These are phyloP conservation scores for Diprion similis DNA, from an alignment of 1,140 invertebrate species.

Conservation along the genomic window DNA sequence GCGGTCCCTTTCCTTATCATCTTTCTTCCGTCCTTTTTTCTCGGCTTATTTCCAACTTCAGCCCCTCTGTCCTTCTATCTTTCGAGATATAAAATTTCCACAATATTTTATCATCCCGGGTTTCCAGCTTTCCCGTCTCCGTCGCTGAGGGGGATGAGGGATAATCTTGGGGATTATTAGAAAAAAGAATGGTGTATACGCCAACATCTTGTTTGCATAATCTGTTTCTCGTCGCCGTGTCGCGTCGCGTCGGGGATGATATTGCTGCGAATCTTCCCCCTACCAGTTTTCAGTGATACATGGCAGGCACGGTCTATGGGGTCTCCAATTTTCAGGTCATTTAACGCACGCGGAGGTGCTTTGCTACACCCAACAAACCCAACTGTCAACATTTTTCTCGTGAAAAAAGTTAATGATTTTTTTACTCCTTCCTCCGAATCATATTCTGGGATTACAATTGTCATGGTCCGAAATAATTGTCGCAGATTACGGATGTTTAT, in stretches of 20 bases:
- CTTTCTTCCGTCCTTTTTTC: conserved; percentile 8
- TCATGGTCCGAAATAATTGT: no score
- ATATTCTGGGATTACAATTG: no score
- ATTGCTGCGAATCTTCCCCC: not conserved
- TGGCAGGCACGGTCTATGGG: no score
- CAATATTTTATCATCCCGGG: not conserved
- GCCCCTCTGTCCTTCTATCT: not conserved
- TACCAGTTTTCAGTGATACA: no score
- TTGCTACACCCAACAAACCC: no score
- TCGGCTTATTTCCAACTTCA: not conserved
- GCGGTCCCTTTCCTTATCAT: conserved; percentile 8
- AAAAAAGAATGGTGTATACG: not conserved
- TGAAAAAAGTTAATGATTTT: no score
- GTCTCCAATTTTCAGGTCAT: no score
- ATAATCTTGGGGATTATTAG: not conserved
- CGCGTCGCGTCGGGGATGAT: not conserved
- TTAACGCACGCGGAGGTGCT: no score
- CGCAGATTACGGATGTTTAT: no score
- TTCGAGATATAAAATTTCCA: conserved; percentile 1
- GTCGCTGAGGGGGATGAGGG: not conserved
- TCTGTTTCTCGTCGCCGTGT: conserved; percentile 3
- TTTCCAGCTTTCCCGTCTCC: not conserved
- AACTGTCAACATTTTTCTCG: no score
- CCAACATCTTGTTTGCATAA: conserved; percentile 4
- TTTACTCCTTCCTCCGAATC: no score